Evolutionary conservation across 2,797 vertebrate genomes (phyloP).

Genomic region (Eremophila alpestris): DNA sequence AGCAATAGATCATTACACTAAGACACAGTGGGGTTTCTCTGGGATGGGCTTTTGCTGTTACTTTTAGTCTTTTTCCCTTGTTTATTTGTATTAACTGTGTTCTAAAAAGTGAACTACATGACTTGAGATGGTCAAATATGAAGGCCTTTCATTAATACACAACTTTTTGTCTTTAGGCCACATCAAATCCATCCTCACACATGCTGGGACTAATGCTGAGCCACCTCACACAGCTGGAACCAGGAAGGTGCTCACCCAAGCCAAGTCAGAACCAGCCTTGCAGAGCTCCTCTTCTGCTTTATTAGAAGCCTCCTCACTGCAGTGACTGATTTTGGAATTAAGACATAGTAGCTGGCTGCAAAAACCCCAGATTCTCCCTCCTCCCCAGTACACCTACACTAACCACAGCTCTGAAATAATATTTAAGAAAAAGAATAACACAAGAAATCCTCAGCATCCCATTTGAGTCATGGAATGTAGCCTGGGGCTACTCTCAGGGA

Average conservation of each 20-base stretch:
- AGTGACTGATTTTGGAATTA: neutral
- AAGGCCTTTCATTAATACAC: neutral
- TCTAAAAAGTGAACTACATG: neutral
- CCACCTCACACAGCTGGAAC: neutral
- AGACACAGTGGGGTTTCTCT: neutral
- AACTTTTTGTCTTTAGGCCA: neutral
- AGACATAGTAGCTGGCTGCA: neutral
- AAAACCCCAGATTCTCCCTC: neutral
- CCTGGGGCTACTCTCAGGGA: neutral
- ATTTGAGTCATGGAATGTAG: constrained; percentile 35
- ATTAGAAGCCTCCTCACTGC: neutral
- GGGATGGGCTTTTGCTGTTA: neutral
- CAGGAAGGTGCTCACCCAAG: neutral
- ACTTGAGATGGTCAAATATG: neutral
- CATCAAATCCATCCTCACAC: neutral
- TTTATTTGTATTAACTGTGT: neutral
- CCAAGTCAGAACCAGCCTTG: neutral
- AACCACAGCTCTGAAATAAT: constrained; percentile 49
- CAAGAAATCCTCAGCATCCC: constrained; percentile 41
- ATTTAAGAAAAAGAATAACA: constrained; percentile 44
- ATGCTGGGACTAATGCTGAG: neutral
- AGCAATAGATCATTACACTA: neutral
- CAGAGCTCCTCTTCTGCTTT: neutral
- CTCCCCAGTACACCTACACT: constrained; percentile 40
- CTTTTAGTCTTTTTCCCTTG: neutral